Evolutionary conservation across 2,797 vertebrate genomes (phyloP).

Genomic region (Sebastes steindachneri): DNA sequence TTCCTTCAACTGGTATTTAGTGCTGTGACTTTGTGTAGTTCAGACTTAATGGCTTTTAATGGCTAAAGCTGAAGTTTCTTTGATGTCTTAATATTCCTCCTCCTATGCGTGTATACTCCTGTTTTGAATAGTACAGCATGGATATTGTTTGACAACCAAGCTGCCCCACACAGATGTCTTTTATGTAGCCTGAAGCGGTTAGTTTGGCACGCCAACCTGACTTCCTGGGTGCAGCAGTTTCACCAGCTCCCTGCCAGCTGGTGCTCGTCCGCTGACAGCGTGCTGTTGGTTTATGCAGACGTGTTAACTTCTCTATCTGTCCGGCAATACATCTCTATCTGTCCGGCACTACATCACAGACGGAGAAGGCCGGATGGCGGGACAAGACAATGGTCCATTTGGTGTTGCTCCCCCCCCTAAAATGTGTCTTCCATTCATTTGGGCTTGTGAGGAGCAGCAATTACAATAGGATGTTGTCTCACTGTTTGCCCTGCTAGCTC

Average conservation of each 20-base stretch:
- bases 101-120: background rate
- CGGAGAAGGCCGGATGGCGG: background rate
- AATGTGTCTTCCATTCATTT: constrained; percentile 1
- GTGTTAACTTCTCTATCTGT: constrained; percentile 14
- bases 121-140: background rate
- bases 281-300: constrained; percentile 30
- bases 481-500: constrained; percentile 49
- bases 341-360: background rate
- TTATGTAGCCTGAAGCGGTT: constrained; percentile 41
- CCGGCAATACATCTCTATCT: background rate
- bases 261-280: constrained; percentile 16
- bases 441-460: constrained; percentile 12
- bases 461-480: constrained; percentile 46
- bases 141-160: background rate
- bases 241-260: constrained; percentile 16
- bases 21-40: background rate
- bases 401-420: background rate
- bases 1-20: background rate
- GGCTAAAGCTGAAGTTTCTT: constrained; percentile 1
- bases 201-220: constrained; percentile 20
- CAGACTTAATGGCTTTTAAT: background rate
- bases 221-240: constrained; percentile 23
- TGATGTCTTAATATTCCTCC: background rate
- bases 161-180: constrained; percentile 22
- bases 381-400: background rate